phyloP scores from a whole-genome alignment of 1,140 invertebrate genomes.

The Phthorimaea operculella region DNA sequence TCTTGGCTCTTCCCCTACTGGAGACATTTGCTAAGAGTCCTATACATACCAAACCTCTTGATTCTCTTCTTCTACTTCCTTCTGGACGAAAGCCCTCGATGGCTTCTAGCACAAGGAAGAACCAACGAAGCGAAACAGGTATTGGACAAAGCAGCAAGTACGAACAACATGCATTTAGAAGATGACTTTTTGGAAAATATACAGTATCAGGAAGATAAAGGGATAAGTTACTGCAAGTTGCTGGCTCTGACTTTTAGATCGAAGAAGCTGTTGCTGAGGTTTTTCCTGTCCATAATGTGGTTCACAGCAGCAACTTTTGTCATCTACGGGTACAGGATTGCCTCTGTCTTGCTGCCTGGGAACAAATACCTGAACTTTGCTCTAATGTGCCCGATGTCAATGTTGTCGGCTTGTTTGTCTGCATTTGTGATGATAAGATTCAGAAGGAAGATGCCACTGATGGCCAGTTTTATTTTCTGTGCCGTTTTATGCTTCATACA shows the following conservation, averaged over 20 bases:
- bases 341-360: constrained; percentile 75
- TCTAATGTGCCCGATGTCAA: constrained; percentile 68
- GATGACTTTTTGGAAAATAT: neutral
- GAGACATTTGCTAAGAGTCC: constrained; percentile 11
- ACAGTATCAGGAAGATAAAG: constrained; percentile 1
- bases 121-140: constrained; percentile 5
- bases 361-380: constrained; percentile 73
- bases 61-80: constrained; percentile 8
- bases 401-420: constrained; percentile 73
- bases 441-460: constrained; percentile 4
- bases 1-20: constrained; percentile 11
- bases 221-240: neutral
- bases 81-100: constrained; percentile 35
- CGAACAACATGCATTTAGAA: constrained; percentile 2
- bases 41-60: constrained; percentile 8
- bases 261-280: constrained; percentile 7
- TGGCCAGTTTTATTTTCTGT: constrained; percentile 1
- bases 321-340: constrained; percentile 80
- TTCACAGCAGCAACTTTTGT: constrained; percentile 76
- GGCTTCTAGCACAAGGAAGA: constrained; percentile 71
- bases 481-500: constrained; percentile 7
- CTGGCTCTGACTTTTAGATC: constrained; percentile 5
- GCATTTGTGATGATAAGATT: constrained; percentile 24
- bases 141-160: constrained; percentile 7
- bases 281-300: constrained; percentile 70